phyloP scores from a whole-genome alignment of 2,888 invertebrate genomes.

The Blera fallax region DNA sequence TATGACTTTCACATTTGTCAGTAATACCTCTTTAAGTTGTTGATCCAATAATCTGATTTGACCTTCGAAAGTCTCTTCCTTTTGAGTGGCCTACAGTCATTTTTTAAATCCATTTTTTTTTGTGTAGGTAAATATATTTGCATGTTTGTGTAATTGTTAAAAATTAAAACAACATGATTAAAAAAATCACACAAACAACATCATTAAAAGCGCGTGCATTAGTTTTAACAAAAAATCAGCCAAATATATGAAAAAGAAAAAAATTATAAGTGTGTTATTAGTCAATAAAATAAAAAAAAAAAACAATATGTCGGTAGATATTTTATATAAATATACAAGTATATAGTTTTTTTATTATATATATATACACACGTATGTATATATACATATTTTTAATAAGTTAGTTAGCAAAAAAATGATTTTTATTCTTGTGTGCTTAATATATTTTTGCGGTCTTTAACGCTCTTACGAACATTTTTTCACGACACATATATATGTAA shows the following conservation, averaged over 20 bases:
- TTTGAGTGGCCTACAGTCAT: conserved; percentile 91
- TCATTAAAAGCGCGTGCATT: conserved; percentile 63
- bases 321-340: conserved; percentile 76
- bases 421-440: neutral
- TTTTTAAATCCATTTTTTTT: conserved; percentile 65
- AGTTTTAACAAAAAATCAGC: conserved; percentile 66
- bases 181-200: conserved; percentile 77
- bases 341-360: conserved; percentile 1
- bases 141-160: conserved; percentile 83
- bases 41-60: conserved; percentile 94
- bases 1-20: conserved; percentile 55
- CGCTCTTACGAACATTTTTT: conserved; percentile 14
- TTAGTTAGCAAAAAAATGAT: conserved; percentile 38
- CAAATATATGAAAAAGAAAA: conserved; percentile 77
- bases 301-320: conserved; percentile 78
- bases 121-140: conserved; percentile 38
- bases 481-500: neutral
- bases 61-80: conserved; percentile 96
- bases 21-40: conserved; percentile 95
- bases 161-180: conserved; percentile 77
- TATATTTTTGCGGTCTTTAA: conserved; percentile 19
- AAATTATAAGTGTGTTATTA: conserved; percentile 57
- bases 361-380: neutral
- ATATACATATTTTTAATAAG: neutral
- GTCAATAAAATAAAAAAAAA: conserved; percentile 49